Conservation (phyloP, 2,113 vertebrate species). For the Trematocara marginatum region DNA sequence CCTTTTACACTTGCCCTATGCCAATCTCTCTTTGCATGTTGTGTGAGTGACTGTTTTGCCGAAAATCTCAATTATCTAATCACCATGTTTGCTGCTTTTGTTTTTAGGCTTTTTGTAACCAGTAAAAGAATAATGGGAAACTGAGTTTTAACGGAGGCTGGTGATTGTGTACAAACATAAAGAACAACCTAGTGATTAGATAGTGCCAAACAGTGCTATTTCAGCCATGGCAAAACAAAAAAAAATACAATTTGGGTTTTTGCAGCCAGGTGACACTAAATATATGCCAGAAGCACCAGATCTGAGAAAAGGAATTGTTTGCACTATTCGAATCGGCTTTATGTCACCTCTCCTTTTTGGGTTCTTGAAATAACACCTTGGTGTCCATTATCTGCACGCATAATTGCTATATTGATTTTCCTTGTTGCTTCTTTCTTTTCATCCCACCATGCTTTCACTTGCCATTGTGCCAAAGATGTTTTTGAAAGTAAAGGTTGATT, state of each 20-base stretch:
- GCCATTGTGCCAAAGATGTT: slow-evolving; percentile 48
- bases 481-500: slow-evolving; percentile 58
- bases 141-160: slow-evolving; percentile 1
- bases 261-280: slow-evolving; percentile 49
- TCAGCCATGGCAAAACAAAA: slow-evolving; percentile 10
- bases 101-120: slow-evolving; percentile 5
- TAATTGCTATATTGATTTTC: slow-evolving; percentile 76
- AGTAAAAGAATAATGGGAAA: slow-evolving; percentile 17
- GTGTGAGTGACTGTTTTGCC: neutral
- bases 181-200: slow-evolving; percentile 30
- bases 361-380: slow-evolving; percentile 66
- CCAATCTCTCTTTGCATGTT: neutral
- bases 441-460: slow-evolving; percentile 41
- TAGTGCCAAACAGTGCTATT: slow-evolving; percentile 28
- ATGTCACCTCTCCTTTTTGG: slow-evolving; percentile 63
- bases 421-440: slow-evolving; percentile 59
- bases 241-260: slow-evolving; percentile 27
- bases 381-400: slow-evolving; percentile 71
- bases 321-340: slow-evolving; percentile 63
- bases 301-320: slow-evolving; percentile 65
- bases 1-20: neutral
- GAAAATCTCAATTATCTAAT: slow-evolving; percentile 43
- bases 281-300: slow-evolving; percentile 48
- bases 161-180: slow-evolving; percentile 30
- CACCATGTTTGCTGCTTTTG: slow-evolving; percentile 6